phyloP scores from a whole-genome alignment of 2,888 invertebrate genomes.

The Acrobasis repandana region DNA sequence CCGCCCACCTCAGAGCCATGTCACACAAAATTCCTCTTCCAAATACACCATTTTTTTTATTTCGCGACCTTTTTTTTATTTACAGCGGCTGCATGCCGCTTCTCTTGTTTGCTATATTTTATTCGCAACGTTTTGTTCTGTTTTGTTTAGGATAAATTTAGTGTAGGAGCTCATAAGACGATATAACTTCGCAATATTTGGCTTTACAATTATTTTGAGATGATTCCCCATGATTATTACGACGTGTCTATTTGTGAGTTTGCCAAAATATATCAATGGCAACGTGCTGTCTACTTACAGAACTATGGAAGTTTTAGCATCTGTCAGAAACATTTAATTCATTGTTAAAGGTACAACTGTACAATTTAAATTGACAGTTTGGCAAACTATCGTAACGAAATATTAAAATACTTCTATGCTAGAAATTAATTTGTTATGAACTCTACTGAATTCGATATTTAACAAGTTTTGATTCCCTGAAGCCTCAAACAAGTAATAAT shows the following conservation, averaged over 20 bases:
- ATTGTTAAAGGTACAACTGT: too few species aligned
- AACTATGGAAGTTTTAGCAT: too few species aligned
- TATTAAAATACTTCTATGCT: too few species aligned
- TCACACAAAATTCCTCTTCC: constrained; percentile 62
- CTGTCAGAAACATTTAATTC: too few species aligned
- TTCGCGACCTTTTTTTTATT: constrained; percentile 52
- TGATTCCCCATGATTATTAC: not conserved
- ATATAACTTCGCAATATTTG: constrained; percentile 6
- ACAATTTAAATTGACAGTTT: too few species aligned
- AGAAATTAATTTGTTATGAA: too few species aligned
- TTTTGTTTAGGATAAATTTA: constrained; percentile 17
- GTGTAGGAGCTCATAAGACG: not conserved
- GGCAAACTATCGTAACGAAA: too few species aligned
- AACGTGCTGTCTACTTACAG: not conserved
- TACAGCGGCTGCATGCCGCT: constrained; percentile 41
- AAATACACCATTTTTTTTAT: constrained; percentile 55
- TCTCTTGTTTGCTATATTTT: constrained; percentile 35
- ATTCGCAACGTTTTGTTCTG: constrained; percentile 29
- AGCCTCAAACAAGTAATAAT: constrained; percentile 3
- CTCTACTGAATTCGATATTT: not conserved
- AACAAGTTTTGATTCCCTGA: not conserved
- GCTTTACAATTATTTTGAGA: not conserved
- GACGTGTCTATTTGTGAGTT: not conserved
- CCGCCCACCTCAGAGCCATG: constrained; percentile 50
- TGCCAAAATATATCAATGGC: constrained; percentile 12